These are phyloP conservation scores for Rhombomys opimus DNA, from an alignment of 2,113 vertebrate species.

Conservation along the genomic window DNA sequence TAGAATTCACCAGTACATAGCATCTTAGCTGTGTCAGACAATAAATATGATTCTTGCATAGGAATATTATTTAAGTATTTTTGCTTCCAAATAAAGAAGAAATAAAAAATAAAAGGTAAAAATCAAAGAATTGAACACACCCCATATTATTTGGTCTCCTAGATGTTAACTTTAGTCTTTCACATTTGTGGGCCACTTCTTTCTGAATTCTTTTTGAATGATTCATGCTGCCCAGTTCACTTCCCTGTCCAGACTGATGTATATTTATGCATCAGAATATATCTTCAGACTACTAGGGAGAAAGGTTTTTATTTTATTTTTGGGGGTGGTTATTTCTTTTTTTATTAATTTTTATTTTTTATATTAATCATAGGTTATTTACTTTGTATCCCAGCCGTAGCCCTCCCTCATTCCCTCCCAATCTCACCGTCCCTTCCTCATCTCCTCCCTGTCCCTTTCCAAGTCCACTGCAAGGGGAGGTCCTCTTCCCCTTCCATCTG, in stretches of 20 bases:
- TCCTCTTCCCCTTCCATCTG: too few species aligned
- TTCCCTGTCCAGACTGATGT: background rate
- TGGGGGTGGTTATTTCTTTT: too few species aligned
- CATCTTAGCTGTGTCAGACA: conserved; percentile 44
- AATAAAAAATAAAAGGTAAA: background rate
- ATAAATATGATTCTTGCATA: background rate
- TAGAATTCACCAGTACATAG: background rate
- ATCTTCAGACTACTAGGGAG: background rate
- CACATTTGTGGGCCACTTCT: background rate
- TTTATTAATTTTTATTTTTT: too few species aligned
- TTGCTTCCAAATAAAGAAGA: background rate
- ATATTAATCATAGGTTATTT: too few species aligned
- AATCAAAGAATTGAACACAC: background rate
- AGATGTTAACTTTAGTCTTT: background rate
- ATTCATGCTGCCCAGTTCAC: background rate
- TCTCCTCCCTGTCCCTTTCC: too few species aligned
- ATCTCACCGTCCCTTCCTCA: too few species aligned
- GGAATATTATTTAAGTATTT: background rate
- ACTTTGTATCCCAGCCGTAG: too few species aligned
- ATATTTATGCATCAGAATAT: background rate
- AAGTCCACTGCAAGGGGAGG: too few species aligned
- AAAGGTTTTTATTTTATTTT: too few species aligned
- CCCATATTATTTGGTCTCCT: background rate
- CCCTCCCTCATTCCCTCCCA: too few species aligned
- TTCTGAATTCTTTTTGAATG: background rate